Evolutionary conservation across 1,140 invertebrate species (phyloP).

Genomic region (Leptinotarsa undecemlineata): DNA sequence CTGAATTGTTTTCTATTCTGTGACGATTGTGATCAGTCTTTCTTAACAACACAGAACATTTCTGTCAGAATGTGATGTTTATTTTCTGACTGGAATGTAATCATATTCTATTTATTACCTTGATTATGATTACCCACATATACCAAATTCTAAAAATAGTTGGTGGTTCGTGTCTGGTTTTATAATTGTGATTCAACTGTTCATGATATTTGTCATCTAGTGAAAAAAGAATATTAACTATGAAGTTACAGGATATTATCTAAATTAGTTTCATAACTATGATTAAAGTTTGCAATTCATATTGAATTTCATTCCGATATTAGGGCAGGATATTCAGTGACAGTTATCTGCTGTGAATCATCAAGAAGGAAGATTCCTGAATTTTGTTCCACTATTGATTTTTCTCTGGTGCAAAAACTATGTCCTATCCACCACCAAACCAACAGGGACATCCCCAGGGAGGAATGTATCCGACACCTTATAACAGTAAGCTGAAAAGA

Average conservation of each 20-base stretch:
- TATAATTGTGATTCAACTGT: background rate
- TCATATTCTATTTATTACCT: conserved; percentile 4
- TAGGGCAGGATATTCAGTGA: too few species aligned
- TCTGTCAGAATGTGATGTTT: background rate
- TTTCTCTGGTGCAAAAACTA: background rate
- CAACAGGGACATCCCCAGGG: background rate
- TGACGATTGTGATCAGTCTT: background rate
- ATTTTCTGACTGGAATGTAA: background rate
- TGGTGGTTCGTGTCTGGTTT: conserved; percentile 1
- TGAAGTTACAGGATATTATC: background rate
- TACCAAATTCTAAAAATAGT: conserved; percentile 2
- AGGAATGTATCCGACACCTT: conserved; percentile 10
- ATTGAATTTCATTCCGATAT: too few species aligned
- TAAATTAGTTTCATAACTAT: too few species aligned
- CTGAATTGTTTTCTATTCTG: too few species aligned
- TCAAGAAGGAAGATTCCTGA: too few species aligned
- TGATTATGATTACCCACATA: background rate
- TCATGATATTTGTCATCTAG: background rate
- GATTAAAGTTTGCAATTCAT: too few species aligned
- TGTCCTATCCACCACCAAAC: conserved; percentile 21
- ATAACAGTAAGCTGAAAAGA: conserved; percentile 10
- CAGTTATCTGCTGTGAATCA: too few species aligned
- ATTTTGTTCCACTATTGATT: background rate
- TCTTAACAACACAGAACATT: background rate
- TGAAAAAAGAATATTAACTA: background rate